Evolutionary conservation across 2,888 invertebrate genomes (phyloP).

Genomic region (Dioctria linearis): DNA sequence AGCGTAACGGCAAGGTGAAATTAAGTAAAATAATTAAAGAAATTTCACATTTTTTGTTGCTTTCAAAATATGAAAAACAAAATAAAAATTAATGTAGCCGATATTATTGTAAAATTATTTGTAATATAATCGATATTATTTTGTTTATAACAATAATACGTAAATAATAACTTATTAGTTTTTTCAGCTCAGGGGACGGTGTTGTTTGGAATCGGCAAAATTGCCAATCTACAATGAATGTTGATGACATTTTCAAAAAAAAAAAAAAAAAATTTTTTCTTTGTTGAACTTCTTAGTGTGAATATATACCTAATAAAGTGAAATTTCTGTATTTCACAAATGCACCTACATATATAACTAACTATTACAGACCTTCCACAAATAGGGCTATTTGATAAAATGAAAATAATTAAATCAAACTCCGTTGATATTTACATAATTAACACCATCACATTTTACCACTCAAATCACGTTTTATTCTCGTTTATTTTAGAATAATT

Average conservation of each 20-base stretch:
- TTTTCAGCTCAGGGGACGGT: constrained; percentile 46
- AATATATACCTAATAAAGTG: background rate
- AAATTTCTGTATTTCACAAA: background rate
- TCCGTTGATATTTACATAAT: constrained; percentile 4
- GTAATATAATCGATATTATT: constrained; percentile 19
- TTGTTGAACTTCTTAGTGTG: constrained; percentile 9
- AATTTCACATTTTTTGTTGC: background rate
- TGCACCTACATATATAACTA: background rate
- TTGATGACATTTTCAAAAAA: constrained; percentile 48
- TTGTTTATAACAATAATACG: constrained; percentile 23
- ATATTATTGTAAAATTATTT: constrained; percentile 23
- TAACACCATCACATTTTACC: constrained; percentile 2
- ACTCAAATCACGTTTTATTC: constrained; percentile 46
- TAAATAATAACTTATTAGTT: constrained; percentile 37
- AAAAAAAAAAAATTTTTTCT: background rate
- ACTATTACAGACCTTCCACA: background rate
- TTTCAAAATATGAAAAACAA: too few relatives aligned
- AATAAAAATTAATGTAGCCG: background rate
- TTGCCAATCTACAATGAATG: constrained; percentile 55
- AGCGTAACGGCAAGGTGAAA: constrained; percentile 38
- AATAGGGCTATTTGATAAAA: background rate
- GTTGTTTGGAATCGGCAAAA: constrained; percentile 50
- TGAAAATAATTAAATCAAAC: background rate
- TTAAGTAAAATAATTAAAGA: background rate
- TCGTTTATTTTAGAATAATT: background rate